These are phyloP conservation scores for Siphamia tubifer DNA, from an alignment of 2,113 vertebrate genomes.

Conservation along the genomic window DNA sequence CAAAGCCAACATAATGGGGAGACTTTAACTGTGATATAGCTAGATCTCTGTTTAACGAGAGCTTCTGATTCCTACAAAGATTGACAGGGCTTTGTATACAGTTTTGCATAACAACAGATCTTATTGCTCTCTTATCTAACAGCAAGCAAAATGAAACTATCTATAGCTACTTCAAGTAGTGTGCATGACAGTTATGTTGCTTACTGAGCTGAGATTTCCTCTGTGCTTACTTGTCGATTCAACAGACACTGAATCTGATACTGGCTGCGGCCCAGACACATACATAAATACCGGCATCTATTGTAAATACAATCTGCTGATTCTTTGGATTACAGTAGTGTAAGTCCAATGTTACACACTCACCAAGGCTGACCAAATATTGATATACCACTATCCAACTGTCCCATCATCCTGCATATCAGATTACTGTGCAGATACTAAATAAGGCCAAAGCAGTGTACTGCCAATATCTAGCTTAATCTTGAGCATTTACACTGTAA, in stretches of 20 bases:
- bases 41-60: no score
- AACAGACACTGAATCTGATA: conserved; percentile 13
- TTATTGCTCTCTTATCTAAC: neutral
- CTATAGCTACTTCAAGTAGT: neutral
- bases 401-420: conserved; percentile 32
- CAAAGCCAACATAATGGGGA: no score
- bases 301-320: conserved; percentile 14
- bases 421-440: conserved; percentile 44
- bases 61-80: no score
- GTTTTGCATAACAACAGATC: neutral
- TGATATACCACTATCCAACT: conserved; percentile 38
- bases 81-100: no score
- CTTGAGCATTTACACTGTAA: conserved; percentile 53
- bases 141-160: neutral
- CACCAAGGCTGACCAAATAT: conserved; percentile 47
- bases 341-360: conserved; percentile 10
- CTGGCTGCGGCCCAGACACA: conserved; percentile 19
- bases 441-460: conserved; percentile 31
- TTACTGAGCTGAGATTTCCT: neutral
- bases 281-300: conserved; percentile 25
- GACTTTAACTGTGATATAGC: no score
- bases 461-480: conserved; percentile 53
- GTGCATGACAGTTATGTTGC: conserved; percentile 10
- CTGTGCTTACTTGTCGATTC: conserved; percentile 15
- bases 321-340: conserved; percentile 37